Base-by-base conservation (phyloP, 2,888 invertebrate genomes). In the Trisateles emortualis region DNA sequence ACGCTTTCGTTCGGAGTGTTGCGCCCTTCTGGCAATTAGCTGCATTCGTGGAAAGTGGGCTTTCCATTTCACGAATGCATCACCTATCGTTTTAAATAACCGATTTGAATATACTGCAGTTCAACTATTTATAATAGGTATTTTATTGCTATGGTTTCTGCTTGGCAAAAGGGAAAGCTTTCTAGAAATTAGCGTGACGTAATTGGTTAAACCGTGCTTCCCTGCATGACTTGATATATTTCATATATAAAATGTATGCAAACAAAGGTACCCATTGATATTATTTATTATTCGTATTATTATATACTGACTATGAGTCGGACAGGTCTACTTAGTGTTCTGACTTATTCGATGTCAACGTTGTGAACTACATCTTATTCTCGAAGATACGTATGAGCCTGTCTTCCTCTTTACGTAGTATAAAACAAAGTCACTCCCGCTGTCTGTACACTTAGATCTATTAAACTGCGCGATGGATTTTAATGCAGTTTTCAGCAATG, bases 11-110 rank as follows among this genome's bases (percentile, higher is more conserved):
- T 52, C 44, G 32, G 42, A 59, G 52, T 55, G 58, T 51, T 55
- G 63, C 55, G 61, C 49, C 66, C 72, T 75, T 68, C 59, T 65
- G 51, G 19, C 49, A 62, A 72, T 70, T 53, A 68, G 29, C 30
- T 50, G 55, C 52, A 56, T 56, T 56, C 42, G 63, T 50, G 64
- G 63, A 61, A 70, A 64, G 50, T 42, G 56, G 55, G 42, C 45
- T 55, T 59, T 59, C 49, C 53, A 63, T 66, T 72, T 53, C 40
- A 44, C 54, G 38, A 63, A 66, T 67, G 60, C 57, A 56, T 36
- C 26, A 32, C 30, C 10, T 38, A 22, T 19, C 36, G 41, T 44
- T 54, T 49, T 56, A 46, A 63, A 59, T 62, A 45, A 52, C 35
- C 46, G 35, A 54, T 52, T 51, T 17, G 13, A 33, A 30, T 22